These are phyloP conservation scores for Drosophila subquinaria DNA, from an alignment of 2,888 invertebrate species.

Conservation along the genomic window DNA sequence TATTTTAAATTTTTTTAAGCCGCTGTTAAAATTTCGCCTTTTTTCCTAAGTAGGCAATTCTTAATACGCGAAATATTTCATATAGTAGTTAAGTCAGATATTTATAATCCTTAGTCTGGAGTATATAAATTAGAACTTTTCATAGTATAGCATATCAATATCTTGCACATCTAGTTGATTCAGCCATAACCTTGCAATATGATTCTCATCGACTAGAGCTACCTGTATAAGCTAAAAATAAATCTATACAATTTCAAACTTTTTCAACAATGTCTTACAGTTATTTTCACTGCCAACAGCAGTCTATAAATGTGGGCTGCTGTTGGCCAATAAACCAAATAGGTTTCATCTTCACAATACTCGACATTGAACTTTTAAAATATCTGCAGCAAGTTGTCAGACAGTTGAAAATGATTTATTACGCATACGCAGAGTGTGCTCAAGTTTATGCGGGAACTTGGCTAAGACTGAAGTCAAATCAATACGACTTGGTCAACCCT, in stretches of 20 bases:
- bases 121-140: neutral
- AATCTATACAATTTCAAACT: neutral
- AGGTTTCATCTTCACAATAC: conserved; percentile 27
- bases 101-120: neutral
- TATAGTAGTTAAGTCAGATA: neutral
- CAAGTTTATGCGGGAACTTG: conserved; percentile 39
- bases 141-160: neutral
- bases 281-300: conserved; percentile 5
- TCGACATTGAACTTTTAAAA: conserved; percentile 57
- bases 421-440: conserved; percentile 31
- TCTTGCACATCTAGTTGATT: neutral
- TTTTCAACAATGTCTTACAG: neutral
- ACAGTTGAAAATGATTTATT: conserved; percentile 32
- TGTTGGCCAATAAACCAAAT: conserved; percentile 21
- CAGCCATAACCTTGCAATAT: neutral
- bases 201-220: conserved; percentile 1
- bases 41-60: neutral
- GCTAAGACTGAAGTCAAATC: conserved; percentile 5
- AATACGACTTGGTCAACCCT: conserved; percentile 50
- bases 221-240: neutral
- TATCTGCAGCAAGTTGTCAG: conserved; percentile 37
- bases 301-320: conserved; percentile 10
- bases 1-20: neutral
- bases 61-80: neutral
- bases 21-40: no score